phyloP scores from a whole-genome alignment of 2,113 vertebrate species.

The Sinocyclocheilus grahami region DNA sequence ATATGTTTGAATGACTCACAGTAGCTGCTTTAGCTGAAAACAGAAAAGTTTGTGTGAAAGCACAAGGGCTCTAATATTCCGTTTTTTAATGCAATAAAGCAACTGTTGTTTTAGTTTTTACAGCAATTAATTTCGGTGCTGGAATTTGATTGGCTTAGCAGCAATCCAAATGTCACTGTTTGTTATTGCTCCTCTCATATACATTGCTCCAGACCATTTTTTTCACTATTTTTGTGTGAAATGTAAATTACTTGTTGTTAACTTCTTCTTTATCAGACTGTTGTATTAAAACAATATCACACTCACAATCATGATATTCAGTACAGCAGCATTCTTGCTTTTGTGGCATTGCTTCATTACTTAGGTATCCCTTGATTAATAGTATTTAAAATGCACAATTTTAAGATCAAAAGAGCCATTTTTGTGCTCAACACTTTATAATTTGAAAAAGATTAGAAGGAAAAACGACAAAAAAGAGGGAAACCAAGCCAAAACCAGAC shows the following conservation, averaged over 20 bases:
- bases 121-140: too few species aligned
- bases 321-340: not conserved
- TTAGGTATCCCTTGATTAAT: not conserved
- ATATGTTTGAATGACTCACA: conserved; percentile 26
- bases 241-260: not conserved
- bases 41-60: not conserved
- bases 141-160: too few species aligned
- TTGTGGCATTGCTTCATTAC: not conserved
- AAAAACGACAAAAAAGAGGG: not conserved
- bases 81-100: not conserved
- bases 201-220: too few species aligned
- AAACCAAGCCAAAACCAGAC: not conserved
- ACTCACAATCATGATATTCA: not conserved
- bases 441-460: not conserved
- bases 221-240: too few species aligned
- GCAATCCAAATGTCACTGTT: too few species aligned
- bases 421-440: not conserved
- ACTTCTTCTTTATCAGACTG: not conserved
- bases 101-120: not conserved
- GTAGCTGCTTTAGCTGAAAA: not conserved
- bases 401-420: conserved; percentile 3
- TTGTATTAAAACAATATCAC: too few species aligned
- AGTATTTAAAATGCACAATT: not conserved
- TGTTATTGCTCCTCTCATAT: too few species aligned
- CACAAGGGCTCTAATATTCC: not conserved